Evolutionary conservation across 2,888 invertebrate genomes (phyloP), one percentile per base, ranked within the genome.

Genomic region (Hypsopygia costalis): DNA sequence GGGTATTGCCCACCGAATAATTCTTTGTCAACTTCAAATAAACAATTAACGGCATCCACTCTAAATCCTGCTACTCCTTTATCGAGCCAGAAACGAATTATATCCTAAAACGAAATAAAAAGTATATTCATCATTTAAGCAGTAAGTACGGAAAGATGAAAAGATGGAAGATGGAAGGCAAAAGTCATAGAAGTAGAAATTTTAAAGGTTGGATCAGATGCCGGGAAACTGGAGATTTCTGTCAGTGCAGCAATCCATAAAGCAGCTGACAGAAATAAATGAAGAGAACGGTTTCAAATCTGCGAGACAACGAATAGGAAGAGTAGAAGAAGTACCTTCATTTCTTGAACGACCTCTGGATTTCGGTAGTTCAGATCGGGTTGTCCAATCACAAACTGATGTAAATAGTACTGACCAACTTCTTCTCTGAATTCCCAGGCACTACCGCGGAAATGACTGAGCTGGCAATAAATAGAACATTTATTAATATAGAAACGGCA

Each of bases 61-160:
- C 97, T 92, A 63, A 98, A 96, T 4, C 98, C 98, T 62, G 95
- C 94, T 0, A 97, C 92, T 1, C 97, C 97, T 66, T 92, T 92
- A 6, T 91, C 91, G 37, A 98, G 64, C 97, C 98, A 98, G 62
- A 92, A 96, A 20, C 86, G 83, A 28, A 97, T 73, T 1, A 94
- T 90, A 1, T 92, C 89, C 93, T 85, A 49, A 41, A 70, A 71
- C 43, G 25, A 36, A 29, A 44, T 16, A 3, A 16, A 16, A 16
- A 16, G n/a, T n/a, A n/a, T n/a, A n/a, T n/a, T n/a, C n/a, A n/a
- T n/a, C n/a, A n/a, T n/a, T n/a, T n/a, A n/a, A n/a, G n/a, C n/a
- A n/a, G n/a, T n/a, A n/a, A n/a, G n/a, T n/a, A n/a, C n/a, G n/a
- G n/a, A n/a, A n/a, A n/a, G n/a, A n/a, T n/a, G n/a, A n/a, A n/a